These are phyloP conservation scores for Climacteris rufus DNA, from an alignment of 2,113 vertebrate species.

Conservation along the genomic window DNA sequence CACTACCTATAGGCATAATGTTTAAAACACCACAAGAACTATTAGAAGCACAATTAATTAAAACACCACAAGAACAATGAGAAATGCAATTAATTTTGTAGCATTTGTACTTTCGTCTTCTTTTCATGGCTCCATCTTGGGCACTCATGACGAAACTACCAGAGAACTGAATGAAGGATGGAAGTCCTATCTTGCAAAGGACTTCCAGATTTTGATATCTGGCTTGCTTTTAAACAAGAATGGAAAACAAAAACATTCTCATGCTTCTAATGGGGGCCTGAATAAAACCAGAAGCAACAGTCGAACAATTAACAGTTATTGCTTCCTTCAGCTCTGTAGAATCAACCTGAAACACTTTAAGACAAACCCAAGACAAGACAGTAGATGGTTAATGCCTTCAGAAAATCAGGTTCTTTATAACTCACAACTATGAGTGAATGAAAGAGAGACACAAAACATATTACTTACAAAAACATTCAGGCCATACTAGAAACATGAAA, in stretches of 20 bases:
- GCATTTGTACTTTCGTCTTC: not conserved
- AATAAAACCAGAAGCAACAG: not conserved
- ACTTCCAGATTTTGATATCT: conserved; percentile 4
- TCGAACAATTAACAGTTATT: not conserved
- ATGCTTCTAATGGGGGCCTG: not conserved
- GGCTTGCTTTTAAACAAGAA: not conserved
- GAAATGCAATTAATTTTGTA: not conserved
- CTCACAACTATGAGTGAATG: not conserved
- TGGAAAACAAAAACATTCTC: not conserved
- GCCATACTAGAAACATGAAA: not conserved
- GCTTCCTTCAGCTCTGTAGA: not conserved
- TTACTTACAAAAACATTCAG: not conserved
- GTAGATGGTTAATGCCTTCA: not conserved
- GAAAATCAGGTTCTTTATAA: not conserved
- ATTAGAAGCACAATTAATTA: not conserved
- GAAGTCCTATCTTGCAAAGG: not conserved
- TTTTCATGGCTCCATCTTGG: not conserved
- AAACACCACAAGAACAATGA: not conserved
- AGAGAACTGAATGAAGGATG: not conserved
- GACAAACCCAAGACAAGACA: not conserved
- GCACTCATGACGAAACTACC: accelerated
- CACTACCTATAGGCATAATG: not conserved
- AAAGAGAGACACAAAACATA: not conserved
- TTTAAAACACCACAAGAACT: not conserved
- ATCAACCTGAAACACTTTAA: not conserved